Evolutionary conservation across 2,113 vertebrate genomes (phyloP), one percentile per base, ranked within the genome.

Genomic region (Coturnix japonica): DNA sequence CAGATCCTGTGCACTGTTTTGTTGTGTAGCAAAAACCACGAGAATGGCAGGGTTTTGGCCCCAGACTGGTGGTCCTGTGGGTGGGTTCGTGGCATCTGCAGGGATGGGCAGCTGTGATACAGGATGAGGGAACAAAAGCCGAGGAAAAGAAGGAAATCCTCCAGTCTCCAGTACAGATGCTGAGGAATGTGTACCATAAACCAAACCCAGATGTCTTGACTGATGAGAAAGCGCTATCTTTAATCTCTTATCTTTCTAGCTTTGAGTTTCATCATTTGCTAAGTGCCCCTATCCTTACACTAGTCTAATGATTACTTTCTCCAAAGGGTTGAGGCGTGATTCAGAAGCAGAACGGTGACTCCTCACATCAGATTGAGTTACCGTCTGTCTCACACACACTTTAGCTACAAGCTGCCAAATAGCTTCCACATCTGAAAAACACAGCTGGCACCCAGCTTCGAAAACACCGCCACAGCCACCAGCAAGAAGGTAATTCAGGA

Each of bases 221-320:
- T 64, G 43, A 71, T 47, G 56, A 93, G 72, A 41, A 84, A 86
- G 59, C 0, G 1, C 64, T 92, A 49, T 83, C 92, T 90, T 88
- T 71, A 63, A 74, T 64, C 60, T 91, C 46, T 87, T 91, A 39
- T 43, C 77, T 85, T 81, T 83, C 64, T 76, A 81, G 79, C 59
- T 69, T 87, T 47, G 21, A 75, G 72, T 93, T 79, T 92, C 78
- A 63, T 9, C 49, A 33, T 54, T 30, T 18, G 49, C 74, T 91
- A 87, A 90, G 44, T 81, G 79, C 13, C 44, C 35, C 46, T 79
- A 49, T 94, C 74, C 83, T 84, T 82, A 64, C 56, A 46, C 30
- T 73, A 25, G 46, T 64, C 80, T 85, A 91, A 81, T 93, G 57
- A 91, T 94, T 95, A 71, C 77, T 93, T 94, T 95, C 76, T 87